Evolutionary conservation across 1,140 invertebrate genomes (phyloP).

Genomic region (Diplogasteroides magnus): DNA sequence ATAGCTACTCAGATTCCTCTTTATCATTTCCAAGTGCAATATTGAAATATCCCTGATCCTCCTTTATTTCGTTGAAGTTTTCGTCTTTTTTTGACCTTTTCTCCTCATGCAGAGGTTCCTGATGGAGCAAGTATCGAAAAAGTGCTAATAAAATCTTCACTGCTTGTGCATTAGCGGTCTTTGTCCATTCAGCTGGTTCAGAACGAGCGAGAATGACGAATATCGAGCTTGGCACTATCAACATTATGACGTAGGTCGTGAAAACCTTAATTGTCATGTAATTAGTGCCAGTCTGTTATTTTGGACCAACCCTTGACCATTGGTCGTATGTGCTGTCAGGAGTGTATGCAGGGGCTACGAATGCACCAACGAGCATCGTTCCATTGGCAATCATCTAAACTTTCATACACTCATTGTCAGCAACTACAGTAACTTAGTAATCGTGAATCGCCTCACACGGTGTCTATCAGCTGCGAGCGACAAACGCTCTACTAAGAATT

Average conservation of each 20-base stretch:
- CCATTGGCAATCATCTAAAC: conserved; percentile 28
- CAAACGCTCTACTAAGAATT: background rate
- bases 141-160: too few relatives aligned
- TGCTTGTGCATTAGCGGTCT: too few relatives aligned
- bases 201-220: conserved; percentile 33
- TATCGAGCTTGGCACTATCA: conserved; percentile 28
- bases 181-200: conserved; percentile 21
- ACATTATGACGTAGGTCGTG: conserved; percentile 23
- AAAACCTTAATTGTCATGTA: background rate
- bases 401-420: background rate
- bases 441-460: background rate
- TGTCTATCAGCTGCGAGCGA: background rate
- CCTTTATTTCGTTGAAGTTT: too few relatives aligned
- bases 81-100: too few relatives aligned
- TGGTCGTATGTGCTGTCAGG: conserved; percentile 30
- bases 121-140: too few relatives aligned
- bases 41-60: too few relatives aligned
- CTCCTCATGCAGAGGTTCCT: too few relatives aligned
- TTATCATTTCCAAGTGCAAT: too few relatives aligned
- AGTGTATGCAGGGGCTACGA: conserved; percentile 36
- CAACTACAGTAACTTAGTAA: background rate
- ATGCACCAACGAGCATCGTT: conserved; percentile 26
- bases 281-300: conserved; percentile 3
- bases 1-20: too few relatives aligned
- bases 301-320: conserved; percentile 30